phyloP scores from a whole-genome alignment of 2,888 invertebrate genomes.

The Gibbula magus region DNA sequence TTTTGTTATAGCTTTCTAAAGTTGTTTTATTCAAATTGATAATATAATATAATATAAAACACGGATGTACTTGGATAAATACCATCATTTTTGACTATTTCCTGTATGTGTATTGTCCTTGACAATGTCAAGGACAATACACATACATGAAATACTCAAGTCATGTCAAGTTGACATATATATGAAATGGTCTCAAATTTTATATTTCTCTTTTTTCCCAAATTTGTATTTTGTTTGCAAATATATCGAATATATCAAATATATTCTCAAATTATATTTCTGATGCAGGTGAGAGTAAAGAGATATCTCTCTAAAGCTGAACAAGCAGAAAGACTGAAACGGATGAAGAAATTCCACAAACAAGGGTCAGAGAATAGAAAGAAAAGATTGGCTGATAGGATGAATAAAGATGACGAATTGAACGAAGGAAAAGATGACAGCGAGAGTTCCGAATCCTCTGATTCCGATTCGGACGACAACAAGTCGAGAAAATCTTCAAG shows the following conservation, averaged over 20 bases:
- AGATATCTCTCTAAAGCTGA: constrained; percentile 58
- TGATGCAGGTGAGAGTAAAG: constrained; percentile 54
- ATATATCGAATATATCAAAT: background rate
- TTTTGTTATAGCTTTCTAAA: no score
- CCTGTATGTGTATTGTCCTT: no score
- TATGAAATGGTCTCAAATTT: no score
- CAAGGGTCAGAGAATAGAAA: constrained; percentile 37
- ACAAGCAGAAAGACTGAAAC: constrained; percentile 48
- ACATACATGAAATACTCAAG: no score
- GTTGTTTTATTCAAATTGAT: no score
- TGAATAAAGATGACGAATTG: constrained; percentile 30
- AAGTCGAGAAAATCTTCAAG: background rate
- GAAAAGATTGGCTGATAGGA: constrained; percentile 35
- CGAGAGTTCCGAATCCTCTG: constrained; percentile 7
- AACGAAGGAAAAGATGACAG: constrained; percentile 21
- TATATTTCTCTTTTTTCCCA: no score
- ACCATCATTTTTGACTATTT: no score
- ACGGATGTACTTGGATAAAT: no score
- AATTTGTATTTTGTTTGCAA: background rate
- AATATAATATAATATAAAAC: no score
- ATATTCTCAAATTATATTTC: background rate
- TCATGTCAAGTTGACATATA: no score
- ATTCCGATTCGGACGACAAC: constrained; percentile 14
- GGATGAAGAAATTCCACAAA: constrained; percentile 51
- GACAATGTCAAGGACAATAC: no score